These are phyloP conservation scores for Harpalus rufipes DNA, from an alignment of 2,888 invertebrate genomes.

Conservation along the genomic window DNA sequence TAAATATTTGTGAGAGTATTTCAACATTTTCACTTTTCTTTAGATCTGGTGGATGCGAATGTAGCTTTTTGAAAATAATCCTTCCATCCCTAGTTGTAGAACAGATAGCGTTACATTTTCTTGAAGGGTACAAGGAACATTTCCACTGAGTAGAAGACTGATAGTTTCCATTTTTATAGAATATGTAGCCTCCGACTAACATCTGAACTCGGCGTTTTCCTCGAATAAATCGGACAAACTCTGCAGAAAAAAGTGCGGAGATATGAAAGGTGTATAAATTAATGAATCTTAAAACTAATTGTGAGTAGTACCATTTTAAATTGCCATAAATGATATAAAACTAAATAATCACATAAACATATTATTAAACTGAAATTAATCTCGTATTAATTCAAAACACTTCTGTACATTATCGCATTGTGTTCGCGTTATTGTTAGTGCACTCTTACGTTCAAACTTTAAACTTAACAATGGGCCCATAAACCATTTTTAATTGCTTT, in stretches of 20 bases:
- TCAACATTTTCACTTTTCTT: slow-evolving; percentile 57
- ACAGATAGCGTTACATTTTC: slow-evolving; percentile 74
- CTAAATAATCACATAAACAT: too few relatives aligned
- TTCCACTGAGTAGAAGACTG: slow-evolving; percentile 75
- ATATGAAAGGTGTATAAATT: not conserved
- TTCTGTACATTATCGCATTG: too few relatives aligned
- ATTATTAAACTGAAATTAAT: too few relatives aligned
- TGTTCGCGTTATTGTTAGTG: too few relatives aligned
- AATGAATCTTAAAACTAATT: not conserved
- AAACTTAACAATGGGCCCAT: too few relatives aligned
- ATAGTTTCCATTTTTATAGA: slow-evolving; percentile 74
- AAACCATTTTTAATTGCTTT: too few relatives aligned
- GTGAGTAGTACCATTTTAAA: not conserved
- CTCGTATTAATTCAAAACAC: too few relatives aligned
- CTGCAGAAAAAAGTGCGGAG: slow-evolving; percentile 36
- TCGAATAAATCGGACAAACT: slow-evolving; percentile 15
- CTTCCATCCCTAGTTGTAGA: slow-evolving; percentile 70
- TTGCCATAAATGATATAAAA: too few relatives aligned
- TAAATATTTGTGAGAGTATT: not conserved
- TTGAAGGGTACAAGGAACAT: slow-evolving; percentile 74
- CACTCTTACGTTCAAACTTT: too few relatives aligned
- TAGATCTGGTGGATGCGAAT: slow-evolving; percentile 70
- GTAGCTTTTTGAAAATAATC: slow-evolving; percentile 71
- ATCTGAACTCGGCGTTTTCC: slow-evolving; percentile 72
- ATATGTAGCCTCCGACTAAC: slow-evolving; percentile 73